Conservation (phyloP, 1,140 invertebrate genomes). For the Pygmarrhopalites habei region DNA sequence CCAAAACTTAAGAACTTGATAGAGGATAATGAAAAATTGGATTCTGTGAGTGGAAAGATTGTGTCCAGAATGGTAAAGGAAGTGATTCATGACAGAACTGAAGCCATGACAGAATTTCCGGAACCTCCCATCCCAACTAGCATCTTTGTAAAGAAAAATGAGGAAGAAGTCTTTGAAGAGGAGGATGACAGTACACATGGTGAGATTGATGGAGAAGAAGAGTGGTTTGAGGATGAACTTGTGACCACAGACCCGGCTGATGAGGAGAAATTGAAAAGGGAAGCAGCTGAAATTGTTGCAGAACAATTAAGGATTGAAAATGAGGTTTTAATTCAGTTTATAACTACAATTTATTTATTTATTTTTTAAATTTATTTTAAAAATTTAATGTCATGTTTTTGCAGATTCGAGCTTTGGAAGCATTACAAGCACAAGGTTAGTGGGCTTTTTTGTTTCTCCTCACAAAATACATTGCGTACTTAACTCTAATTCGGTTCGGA, state of each 20-base stretch:
- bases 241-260: background rate
- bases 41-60: background rate
- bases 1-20: background rate
- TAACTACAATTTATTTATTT: no score
- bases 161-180: background rate
- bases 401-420: slow-evolving; percentile 28
- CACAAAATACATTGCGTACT: background rate
- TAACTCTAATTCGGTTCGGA: no score
- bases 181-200: background rate
- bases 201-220: slow-evolving; percentile 17
- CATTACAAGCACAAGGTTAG: slow-evolving; percentile 23
- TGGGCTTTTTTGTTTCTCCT: no score
- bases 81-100: background rate
- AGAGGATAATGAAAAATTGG: background rate
- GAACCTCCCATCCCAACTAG: no score
- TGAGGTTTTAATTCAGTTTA: slow-evolving; percentile 14
- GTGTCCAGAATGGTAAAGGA: background rate
- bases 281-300: slow-evolving; percentile 18
- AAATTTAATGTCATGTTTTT: background rate
- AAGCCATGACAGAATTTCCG: background rate
- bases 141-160: no score
- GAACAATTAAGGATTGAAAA: slow-evolving; percentile 22
- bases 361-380: background rate
- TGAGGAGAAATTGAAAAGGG: slow-evolving; percentile 11
- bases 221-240: slow-evolving; percentile 34